Evolutionary conservation across 2,888 invertebrate genomes (phyloP).

Genomic region (Pseudococcus viburni): DNA sequence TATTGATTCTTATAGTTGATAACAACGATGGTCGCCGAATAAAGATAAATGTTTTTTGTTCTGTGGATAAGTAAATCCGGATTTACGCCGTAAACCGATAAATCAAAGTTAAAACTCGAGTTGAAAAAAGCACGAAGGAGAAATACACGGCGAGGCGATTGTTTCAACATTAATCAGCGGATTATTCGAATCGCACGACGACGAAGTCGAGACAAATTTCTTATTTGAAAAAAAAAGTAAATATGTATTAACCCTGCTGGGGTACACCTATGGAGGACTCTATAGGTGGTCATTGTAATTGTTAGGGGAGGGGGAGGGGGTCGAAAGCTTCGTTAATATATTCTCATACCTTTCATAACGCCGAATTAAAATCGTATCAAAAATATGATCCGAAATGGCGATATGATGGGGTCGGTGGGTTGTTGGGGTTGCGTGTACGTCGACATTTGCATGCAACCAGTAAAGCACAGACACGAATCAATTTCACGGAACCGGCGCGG

Average conservation of each 20-base stretch:
- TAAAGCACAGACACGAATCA: conserved; percentile 60
- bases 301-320: neutral
- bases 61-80: conserved; percentile 39
- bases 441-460: conserved; percentile 46
- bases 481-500: conserved; percentile 33
- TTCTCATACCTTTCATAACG: conserved; percentile 16
- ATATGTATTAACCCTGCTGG: neutral
- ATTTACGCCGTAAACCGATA: conserved; percentile 58
- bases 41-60: conserved; percentile 61
- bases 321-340: conserved; percentile 30
- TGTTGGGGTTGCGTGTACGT: conserved; percentile 23
- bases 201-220: neutral
- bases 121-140: neutral
- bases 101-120: conserved; percentile 53
- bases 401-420: neutral
- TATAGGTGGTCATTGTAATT: neutral
- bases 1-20: conserved; percentile 66
- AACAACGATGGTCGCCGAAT: conserved; percentile 66
- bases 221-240: conserved; percentile 12
- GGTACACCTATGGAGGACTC: neutral
- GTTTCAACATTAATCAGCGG: conserved; percentile 48
- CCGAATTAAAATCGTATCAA: conserved; percentile 41
- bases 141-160: neutral
- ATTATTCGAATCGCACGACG: neutral
- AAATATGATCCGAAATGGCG: conserved; percentile 47